These are phyloP conservation scores for pig (Sus scrofa) DNA, from an alignment of 2,113 vertebrate genomes.

Conservation along the genomic window T2T-Sscrofa CM000813.6:45757501-45758000, in stretches of 20 bases:
- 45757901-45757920: no score
- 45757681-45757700: conserved; percentile 42
- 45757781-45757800: no score
- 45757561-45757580: conserved; percentile 41
- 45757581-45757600: background rate
- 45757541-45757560: conserved; percentile 16
- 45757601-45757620: conserved; percentile 3
- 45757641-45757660: background rate
- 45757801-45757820: no score
- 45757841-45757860: no score
- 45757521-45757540: conserved; percentile 21
- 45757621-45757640: conserved; percentile 12
- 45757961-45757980: background rate
- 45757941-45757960: no score
- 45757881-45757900: no score
- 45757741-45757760: conserved; percentile 20
- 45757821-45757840: no score
- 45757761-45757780: no score
- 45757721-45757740: conserved; percentile 41
- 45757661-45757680: conserved; percentile 3
- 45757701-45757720: background rate
- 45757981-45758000: conserved; percentile 49
- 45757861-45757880: no score
- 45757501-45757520: conserved; percentile 49
- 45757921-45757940: no score